Evolutionary conservation across 2,797 vertebrate genomes (phyloP).

Genomic region (Allochrocebus solatus): DNA sequence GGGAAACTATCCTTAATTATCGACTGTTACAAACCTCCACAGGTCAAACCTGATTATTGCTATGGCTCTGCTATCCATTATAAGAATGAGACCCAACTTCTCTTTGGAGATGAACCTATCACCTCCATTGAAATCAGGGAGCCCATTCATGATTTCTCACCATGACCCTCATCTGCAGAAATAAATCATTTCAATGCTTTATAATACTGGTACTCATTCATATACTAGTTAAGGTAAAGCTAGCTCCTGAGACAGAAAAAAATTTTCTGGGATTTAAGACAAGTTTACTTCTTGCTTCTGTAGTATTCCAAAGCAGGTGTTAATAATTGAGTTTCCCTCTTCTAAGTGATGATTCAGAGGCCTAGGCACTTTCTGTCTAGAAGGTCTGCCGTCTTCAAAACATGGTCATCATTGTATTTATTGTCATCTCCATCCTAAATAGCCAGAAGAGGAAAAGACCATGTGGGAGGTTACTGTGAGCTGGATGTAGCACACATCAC

Average conservation of each 20-base stretch:
- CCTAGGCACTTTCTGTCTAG: neutral
- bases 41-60: neutral
- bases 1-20: neutral
- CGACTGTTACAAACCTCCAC: neutral
- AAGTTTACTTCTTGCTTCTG: constrained; percentile 15
- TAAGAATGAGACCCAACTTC: neutral
- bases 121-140: constrained; percentile 9
- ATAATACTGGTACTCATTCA: neutral
- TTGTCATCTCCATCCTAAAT: neutral
- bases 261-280: neutral
- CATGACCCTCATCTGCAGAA: neutral
- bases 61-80: neutral
- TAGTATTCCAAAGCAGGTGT: neutral
- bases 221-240: neutral
- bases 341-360: neutral
- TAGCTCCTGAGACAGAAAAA: neutral
- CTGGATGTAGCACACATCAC: neutral
- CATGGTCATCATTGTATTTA: neutral
- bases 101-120: neutral
- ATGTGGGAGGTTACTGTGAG: neutral
- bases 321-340: neutral
- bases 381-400: neutral
- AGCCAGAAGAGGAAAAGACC: constrained; percentile 19
- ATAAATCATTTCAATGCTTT: neutral
- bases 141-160: neutral